Conservation (phyloP, 2,113 vertebrate species). For the human region GRCh38 chrX:28426001-28426500, state of each 20-base stretch:
- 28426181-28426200: background rate
- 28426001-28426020: background rate
- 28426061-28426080: background rate
- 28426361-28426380: background rate
- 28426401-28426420: background rate
- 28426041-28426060: background rate
- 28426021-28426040: background rate
- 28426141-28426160: constrained; percentile 35
- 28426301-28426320: background rate
- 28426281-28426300: background rate
- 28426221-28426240: background rate
- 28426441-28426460: background rate
- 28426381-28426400: background rate
- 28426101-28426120: background rate
- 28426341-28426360: background rate
- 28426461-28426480: background rate
- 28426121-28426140: background rate
- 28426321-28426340: background rate
- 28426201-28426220: background rate
- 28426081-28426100: background rate
- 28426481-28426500: background rate
- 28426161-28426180: background rate
- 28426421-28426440: background rate
- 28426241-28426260: background rate
- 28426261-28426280: background rate